Evolutionary conservation across 2,113 vertebrate genomes (phyloP).

Genomic region (Mirounga angustirostris): DNA sequence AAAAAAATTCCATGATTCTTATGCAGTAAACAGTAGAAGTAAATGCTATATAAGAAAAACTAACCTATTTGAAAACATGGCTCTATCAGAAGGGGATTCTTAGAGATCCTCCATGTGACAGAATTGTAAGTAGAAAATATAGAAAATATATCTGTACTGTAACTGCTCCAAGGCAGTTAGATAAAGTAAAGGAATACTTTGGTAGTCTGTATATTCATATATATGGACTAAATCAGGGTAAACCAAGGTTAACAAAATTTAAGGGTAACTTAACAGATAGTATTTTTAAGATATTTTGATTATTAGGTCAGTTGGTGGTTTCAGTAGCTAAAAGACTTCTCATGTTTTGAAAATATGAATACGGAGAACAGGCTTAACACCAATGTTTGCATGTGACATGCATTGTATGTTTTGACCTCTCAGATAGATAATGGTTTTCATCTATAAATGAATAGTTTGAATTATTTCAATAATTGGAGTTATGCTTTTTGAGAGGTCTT

Average conservation of each 20-base stretch:
- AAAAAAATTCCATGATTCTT: constrained; percentile 63
- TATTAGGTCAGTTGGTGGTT: constrained; percentile 59
- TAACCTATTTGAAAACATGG: constrained; percentile 62
- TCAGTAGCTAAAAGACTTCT: constrained; percentile 16
- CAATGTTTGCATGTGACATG: constrained; percentile 60
- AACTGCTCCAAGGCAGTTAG: background rate
- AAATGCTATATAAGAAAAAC: constrained; percentile 69
- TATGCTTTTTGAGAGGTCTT: constrained; percentile 65
- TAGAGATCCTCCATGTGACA: constrained; percentile 36
- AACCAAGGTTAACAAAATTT: constrained; percentile 43
- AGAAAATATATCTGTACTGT: too few relatives aligned
- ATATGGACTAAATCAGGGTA: constrained; percentile 8
- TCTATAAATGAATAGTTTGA: constrained; percentile 41
- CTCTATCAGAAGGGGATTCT: constrained; percentile 53
- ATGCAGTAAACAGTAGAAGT: constrained; percentile 65
- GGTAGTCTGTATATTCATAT: background rate
- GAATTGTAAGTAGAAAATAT: constrained; percentile 35
- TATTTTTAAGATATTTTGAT: constrained; percentile 59
- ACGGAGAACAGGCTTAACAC: constrained; percentile 48
- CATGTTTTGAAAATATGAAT: constrained; percentile 59
- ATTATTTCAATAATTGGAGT: constrained; percentile 61
- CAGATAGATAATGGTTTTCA: constrained; percentile 38
- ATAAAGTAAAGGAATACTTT: background rate
- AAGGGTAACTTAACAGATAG: constrained; percentile 20
- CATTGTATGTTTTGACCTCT: constrained; percentile 55